phyloP scores from a whole-genome alignment of 2,888 invertebrate species.

The Apodemia zela region DNA sequence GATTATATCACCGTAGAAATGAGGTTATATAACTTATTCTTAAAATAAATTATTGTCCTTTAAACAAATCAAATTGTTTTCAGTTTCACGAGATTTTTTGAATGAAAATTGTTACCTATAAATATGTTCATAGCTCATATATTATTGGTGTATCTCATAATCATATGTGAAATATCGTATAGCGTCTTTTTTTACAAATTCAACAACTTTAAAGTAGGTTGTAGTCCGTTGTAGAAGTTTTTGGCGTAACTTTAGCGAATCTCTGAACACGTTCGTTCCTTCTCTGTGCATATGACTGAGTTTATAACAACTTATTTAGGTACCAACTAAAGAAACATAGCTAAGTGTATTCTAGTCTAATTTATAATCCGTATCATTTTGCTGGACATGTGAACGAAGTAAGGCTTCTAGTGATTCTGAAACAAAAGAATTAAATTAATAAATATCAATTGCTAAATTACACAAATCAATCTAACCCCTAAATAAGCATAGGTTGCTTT shows the following conservation, averaged over 20 bases:
- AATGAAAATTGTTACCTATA: conserved; percentile 63
- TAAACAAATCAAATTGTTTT: conserved; percentile 38
- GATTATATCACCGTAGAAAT: conserved; percentile 24
- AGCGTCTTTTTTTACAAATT: conserved; percentile 75
- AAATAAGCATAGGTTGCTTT: too few relatives aligned
- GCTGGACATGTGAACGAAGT: background rate
- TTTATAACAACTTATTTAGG: conserved; percentile 25
- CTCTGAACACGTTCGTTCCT: conserved; percentile 62
- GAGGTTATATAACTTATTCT: too few relatives aligned
- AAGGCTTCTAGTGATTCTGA: conserved; percentile 21
- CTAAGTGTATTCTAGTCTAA: conserved; percentile 17
- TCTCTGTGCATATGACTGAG: conserved; percentile 69
- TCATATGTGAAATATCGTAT: conserved; percentile 71
- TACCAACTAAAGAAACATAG: conserved; percentile 32
- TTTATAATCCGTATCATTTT: conserved; percentile 24
- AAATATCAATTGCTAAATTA: too few relatives aligned
- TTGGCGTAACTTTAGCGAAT: conserved; percentile 68
- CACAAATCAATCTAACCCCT: too few relatives aligned
- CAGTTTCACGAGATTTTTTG: conserved; percentile 70
- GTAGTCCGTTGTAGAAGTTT: conserved; percentile 65
- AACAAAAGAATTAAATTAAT: conserved; percentile 20
- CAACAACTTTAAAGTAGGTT: conserved; percentile 69
- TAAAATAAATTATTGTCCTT: conserved; percentile 27
- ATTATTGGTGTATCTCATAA: conserved; percentile 63
- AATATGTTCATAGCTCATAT: conserved; percentile 69